Evolutionary conservation across 1,140 invertebrate genomes (phyloP), one percentile per base, ranked within the genome.

Genomic region (Drosophila burlai): DNA sequence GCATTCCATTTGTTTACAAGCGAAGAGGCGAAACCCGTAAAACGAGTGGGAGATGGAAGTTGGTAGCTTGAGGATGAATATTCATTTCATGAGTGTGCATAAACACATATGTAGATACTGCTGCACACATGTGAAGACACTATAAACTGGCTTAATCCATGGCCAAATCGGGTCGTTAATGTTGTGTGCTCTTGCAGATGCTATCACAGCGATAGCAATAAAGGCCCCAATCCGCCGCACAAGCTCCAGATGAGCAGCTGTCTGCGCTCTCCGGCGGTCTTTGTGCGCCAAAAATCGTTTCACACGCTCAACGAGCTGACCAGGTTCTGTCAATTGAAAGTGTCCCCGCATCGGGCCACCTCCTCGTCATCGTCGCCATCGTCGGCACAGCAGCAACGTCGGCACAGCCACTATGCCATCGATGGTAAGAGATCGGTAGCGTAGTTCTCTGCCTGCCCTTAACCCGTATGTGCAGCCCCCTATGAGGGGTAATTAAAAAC

Each of bases 281-380:
- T 92, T 55, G 75, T 92, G 65, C 91, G 91, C 45, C 91, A 92
- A 73, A 92, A 92, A 84, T 92, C 91, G 68, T 92, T 92, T 92
- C 85, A 92, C 75, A 92, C 91, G 73, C 78, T 92, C 64, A 84
- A 81, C 72, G 91, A 92, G 69, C 81, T 92, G 57, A 80, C 83
- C 73, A 86, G 81, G 64, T 91, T 92, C 65, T 92, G 91, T 68
- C 91, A 91, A 66, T 66, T 87, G 29, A 92, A 83, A 81, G 78
- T 79, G 61, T 71, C 81, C 64, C 62, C 76, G 38, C 73, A 36
- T 49, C 68, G 36, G 29, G 36, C 43, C 21, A 16, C 78, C 15
- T 49, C 72, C 6, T 21, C 62, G 3, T 34, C 49, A n/a, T 40
- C 47, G 13, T 50, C 78, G 40, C 16, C 61, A 13, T 13, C 13